Conservation (phyloP, 2,113 vertebrate species). For the Neomonachus schauinslandi region DNA sequence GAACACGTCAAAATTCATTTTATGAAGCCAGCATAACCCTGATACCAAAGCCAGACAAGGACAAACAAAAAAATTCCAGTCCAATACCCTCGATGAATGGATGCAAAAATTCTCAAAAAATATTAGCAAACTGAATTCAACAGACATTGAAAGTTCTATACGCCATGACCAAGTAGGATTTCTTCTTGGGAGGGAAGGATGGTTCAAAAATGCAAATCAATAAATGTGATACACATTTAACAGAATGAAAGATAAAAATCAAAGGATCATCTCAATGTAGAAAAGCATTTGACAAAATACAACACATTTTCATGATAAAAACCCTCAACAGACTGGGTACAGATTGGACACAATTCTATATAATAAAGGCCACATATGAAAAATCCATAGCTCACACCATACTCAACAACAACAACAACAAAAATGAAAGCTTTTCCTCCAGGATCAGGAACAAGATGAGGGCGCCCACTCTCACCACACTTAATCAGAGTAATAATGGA, state of each 20-base stretch:
- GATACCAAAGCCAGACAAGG: background rate
- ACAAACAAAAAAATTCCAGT: background rate
- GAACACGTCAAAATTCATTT: background rate
- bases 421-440: background rate
- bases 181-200: background rate
- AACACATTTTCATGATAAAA: background rate
- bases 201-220: background rate
- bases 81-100: background rate
- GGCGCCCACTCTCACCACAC: background rate
- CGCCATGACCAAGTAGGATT: background rate
- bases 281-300: background rate
- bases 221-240: background rate
- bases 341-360: background rate
- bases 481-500: background rate
- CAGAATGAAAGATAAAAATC: background rate
- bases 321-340: background rate
- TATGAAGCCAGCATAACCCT: background rate
- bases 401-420: background rate
- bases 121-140: background rate
- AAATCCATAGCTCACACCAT: background rate
- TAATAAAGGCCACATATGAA: background rate
- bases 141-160: background rate
- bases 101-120: background rate
- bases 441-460: background rate
- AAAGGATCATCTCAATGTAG: background rate